Evolutionary conservation across 2,888 invertebrate species (phyloP).

Genomic region (Chrysomela aeneicollis): DNA sequence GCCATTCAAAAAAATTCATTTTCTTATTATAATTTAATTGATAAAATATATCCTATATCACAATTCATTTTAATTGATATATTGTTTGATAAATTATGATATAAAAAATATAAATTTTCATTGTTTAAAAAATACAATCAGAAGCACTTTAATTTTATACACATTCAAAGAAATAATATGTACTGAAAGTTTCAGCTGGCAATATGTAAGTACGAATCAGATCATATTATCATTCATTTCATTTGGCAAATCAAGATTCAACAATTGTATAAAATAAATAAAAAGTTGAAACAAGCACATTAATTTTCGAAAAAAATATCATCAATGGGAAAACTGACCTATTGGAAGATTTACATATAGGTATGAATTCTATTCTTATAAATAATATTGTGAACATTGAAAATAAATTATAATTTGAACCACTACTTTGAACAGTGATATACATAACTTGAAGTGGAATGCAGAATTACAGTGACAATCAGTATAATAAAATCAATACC

Average conservation of each 20-base stretch:
- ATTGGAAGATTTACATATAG: too few relatives aligned
- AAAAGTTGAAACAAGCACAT: too few relatives aligned
- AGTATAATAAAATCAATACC: neutral
- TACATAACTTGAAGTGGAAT: neutral
- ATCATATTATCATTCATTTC: slow-evolving; percentile 2
- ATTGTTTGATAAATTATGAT: slow-evolving; percentile 10
- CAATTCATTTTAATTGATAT: slow-evolving; percentile 12
- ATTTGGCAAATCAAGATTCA: neutral
- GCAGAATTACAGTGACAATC: neutral
- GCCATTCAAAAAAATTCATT: neutral
- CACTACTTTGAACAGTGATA: neutral
- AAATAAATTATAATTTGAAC: neutral
- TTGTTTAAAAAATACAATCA: neutral
- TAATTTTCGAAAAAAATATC: too few relatives aligned
- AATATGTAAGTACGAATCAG: neutral
- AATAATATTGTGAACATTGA: neutral
- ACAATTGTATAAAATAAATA: neutral
- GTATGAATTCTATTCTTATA: too few relatives aligned
- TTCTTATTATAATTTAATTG: slow-evolving; percentile 5
- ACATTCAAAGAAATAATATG: neutral
- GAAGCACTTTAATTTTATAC: slow-evolving; percentile 7
- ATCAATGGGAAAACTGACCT: too few relatives aligned
- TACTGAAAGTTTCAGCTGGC: neutral
- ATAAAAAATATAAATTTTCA: slow-evolving; percentile 1
- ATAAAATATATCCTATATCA: slow-evolving; percentile 19